Percentiles rank a stretch among this genome's conserved stretches.
Conservation (phyloP, 2,113 vertebrate species). For the Trachemys scripta region DNA sequence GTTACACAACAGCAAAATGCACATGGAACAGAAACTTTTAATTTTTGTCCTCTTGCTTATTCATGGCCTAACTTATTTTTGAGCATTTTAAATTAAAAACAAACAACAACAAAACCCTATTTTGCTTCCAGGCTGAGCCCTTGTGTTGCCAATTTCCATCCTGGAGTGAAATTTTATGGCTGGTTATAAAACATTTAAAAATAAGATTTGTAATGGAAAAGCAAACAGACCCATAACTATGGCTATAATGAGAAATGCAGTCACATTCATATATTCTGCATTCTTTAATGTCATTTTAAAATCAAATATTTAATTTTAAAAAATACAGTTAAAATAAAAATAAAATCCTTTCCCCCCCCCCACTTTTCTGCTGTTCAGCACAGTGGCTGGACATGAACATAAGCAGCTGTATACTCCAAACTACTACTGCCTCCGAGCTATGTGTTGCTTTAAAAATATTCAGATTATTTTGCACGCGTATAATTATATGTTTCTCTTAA, state of each 20-base stretch:
- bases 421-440: background rate
- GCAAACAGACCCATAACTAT: accelerated
- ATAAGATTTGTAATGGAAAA: background rate
- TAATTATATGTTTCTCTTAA: constrained; percentile 59
- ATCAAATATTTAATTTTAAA: background rate
- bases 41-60: constrained; percentile 1
- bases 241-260: background rate
- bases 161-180: background rate
- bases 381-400: background rate
- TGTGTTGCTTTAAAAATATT: constrained; percentile 4
- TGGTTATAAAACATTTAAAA: background rate
- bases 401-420: constrained; percentile 2
- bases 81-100: constrained; percentile 3
- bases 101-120: background rate
- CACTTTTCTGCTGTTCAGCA: background rate
- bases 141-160: background rate
- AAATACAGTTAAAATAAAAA: background rate
- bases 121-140: background rate
- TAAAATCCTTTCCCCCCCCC: no score
- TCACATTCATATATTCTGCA: background rate
- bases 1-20: background rate
- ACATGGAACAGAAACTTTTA: background rate
- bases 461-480: constrained; percentile 28
- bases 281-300: background rate
- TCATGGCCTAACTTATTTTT: background rate